Evolutionary conservation across 2,797 vertebrate genomes (phyloP), one percentile per base, ranked within the genome.

Genomic region (Allobates femoralis): DNA sequence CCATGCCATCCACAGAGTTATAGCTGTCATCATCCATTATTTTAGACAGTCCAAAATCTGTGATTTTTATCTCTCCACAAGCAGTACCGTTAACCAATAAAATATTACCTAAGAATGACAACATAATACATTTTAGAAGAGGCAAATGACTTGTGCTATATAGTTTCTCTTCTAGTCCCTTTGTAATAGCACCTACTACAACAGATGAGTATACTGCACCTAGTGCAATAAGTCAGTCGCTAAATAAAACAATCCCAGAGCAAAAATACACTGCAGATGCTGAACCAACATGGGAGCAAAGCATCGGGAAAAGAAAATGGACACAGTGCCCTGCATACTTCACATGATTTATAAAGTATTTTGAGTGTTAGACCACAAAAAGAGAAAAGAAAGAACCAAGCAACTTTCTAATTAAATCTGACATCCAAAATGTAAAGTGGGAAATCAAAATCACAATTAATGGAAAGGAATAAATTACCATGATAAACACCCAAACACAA

Each of bases 11-110:
- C 85, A 99, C 98, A 0, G 97, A 97, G 90, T 99, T 99, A 92
- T 99, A 99, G 93, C 97, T 99, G 94, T 99, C 98, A 81, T 99
- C 98, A 21, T 99, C 98, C 98, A 99, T 99, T 91, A 99, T 99
- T 93, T 99, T 99, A 69, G 98, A 99, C 90, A 99, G 95, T 83
- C 98, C 98, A 80, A 99, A 99, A 92, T 99, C 98, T 91, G 98
- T 99, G 93, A 99, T 99, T 94, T 99, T 99, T 92, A 99, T 99
- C 93, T 99, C 98, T 84, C 98, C 98, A 75, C 98, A 99, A 1
- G 98, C 98, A 58, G 98, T 99, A 94, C 98, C 98, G 66, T 99
- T 99, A 92, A 99, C 98, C 91, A 99, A 94, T 87, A 99, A 96
- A 92, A 99, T 99, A 93, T 99, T 99, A 92, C 98, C 98, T 99